A percentile compares a stretch with the other conserved stretches of the same genome.
Evolutionary conservation across 2,888 invertebrate genomes (phyloP).

Genomic region (Zootermopsis nevadensis): DNA sequence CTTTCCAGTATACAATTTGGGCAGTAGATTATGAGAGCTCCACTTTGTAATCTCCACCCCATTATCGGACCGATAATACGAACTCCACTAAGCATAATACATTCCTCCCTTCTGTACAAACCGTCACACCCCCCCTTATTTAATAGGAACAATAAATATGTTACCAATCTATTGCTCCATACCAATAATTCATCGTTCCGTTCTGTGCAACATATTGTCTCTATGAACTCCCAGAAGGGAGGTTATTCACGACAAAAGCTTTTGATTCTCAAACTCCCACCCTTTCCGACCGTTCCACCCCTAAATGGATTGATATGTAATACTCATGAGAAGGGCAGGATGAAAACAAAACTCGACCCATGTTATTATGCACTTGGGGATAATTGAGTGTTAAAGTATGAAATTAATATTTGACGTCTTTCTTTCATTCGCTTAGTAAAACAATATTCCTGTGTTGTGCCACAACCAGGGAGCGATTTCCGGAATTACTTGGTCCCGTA

Average conservation of each 20-base stretch:
- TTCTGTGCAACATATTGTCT: slow-evolving; percentile 1
- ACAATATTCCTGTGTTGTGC: too few species aligned
- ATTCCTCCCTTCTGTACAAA: not conserved
- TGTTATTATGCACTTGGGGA: slow-evolving; percentile 31
- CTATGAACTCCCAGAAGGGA: not conserved
- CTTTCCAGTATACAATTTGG: not conserved
- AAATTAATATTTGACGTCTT: slow-evolving; percentile 3
- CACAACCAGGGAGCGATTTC: too few species aligned
- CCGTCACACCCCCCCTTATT: slow-evolving; percentile 18
- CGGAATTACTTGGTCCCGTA: too few species aligned
- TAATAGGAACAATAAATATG: not conserved
- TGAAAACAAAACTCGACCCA: not conserved
- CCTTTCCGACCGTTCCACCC: not conserved
- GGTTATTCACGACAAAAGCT: slow-evolving; percentile 24
- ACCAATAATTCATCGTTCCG: not conserved
- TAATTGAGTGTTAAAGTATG: slow-evolving; percentile 22
- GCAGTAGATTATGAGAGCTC: not conserved
- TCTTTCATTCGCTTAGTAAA: not conserved
- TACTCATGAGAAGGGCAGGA: not conserved
- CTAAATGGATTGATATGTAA: slow-evolving; percentile 24
- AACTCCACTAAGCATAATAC: not conserved
- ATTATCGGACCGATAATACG: slow-evolving; percentile 3
- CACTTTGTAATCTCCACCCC: slow-evolving; percentile 11
- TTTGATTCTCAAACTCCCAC: not conserved
- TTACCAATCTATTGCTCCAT: slow-evolving; percentile 4